Percentiles rank a stretch among this genome's conserved stretches.
phyloP scores from a whole-genome alignment of 2,888 invertebrate genomes.

The Parascotia fuliginaria region DNA sequence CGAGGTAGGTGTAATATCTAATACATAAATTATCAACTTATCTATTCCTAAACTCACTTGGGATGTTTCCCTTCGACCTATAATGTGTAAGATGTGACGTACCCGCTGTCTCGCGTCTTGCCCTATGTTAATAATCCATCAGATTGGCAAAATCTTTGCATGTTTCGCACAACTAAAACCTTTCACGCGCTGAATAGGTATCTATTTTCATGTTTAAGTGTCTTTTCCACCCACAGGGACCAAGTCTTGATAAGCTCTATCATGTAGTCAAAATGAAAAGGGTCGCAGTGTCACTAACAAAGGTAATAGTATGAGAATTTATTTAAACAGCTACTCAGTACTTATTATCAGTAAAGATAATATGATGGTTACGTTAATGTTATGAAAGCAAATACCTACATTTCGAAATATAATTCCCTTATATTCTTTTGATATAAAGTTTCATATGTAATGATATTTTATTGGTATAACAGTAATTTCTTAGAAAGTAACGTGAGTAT shows the following conservation, averaged over 20 bases:
- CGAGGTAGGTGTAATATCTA: constrained; percentile 55
- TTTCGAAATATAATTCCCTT: no score
- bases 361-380: constrained; percentile 23
- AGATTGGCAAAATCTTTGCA: constrained; percentile 70
- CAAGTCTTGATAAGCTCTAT: constrained; percentile 57
- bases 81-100: constrained; percentile 57
- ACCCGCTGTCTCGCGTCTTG: constrained; percentile 50
- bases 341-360: constrained; percentile 19
- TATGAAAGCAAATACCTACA: constrained; percentile 11
- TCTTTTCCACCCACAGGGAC: constrained; percentile 51
- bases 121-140: constrained; percentile 69
- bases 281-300: constrained; percentile 50
- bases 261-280: constrained; percentile 54
- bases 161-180: constrained; percentile 45
- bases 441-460: constrained; percentile 14
- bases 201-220: constrained; percentile 34
- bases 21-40: constrained; percentile 72
- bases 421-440: no score
- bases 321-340: constrained; percentile 41
- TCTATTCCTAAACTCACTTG: constrained; percentile 56
- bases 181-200: constrained; percentile 37
- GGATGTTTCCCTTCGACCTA: constrained; percentile 49
- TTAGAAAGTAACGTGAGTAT: constrained; percentile 52
- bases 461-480: constrained; percentile 44
- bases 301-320: constrained; percentile 38